Evolutionary conservation across 1,140 invertebrate species (phyloP).

Genomic region (Heliconius himera): DNA sequence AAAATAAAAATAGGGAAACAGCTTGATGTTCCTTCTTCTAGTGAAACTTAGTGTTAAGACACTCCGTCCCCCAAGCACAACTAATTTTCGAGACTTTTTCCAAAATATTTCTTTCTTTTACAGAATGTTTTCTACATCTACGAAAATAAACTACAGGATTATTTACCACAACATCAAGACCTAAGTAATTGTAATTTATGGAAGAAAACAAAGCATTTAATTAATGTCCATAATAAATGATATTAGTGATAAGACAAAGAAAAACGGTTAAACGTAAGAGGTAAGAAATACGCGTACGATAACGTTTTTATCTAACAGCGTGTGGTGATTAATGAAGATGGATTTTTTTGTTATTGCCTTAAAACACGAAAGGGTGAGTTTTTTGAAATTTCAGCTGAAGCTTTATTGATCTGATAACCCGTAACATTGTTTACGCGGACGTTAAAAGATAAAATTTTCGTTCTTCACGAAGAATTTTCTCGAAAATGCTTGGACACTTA

Average conservation of each 20-base stretch:
- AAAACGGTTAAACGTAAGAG: neutral
- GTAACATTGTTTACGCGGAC: no score
- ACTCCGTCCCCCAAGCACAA: no score
- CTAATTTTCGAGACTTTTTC: neutral
- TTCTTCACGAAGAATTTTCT: no score
- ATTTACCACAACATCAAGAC: no score
- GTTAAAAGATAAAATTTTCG: no score
- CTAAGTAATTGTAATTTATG: neutral
- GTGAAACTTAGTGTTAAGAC: no score
- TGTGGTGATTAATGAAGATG: neutral
- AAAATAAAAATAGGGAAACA: no score
- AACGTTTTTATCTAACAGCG: slow-evolving; percentile 11
- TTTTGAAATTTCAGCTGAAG: neutral
- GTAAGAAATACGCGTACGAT: slow-evolving; percentile 8
- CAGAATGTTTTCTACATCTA: no score
- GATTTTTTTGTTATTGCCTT: slow-evolving; percentile 7
- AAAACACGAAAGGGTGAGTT: neutral
- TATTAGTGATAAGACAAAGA: neutral
- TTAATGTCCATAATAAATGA: neutral
- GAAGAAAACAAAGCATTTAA: neutral
- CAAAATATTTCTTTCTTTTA: no score
- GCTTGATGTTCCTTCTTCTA: no score
- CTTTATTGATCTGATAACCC: no score
- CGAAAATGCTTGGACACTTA: no score
- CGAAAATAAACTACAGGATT: neutral